Evolutionary conservation across 1,140 invertebrate species (phyloP), one percentile per base, ranked within the genome.

Genomic region (Chrysoperla carnea): DNA sequence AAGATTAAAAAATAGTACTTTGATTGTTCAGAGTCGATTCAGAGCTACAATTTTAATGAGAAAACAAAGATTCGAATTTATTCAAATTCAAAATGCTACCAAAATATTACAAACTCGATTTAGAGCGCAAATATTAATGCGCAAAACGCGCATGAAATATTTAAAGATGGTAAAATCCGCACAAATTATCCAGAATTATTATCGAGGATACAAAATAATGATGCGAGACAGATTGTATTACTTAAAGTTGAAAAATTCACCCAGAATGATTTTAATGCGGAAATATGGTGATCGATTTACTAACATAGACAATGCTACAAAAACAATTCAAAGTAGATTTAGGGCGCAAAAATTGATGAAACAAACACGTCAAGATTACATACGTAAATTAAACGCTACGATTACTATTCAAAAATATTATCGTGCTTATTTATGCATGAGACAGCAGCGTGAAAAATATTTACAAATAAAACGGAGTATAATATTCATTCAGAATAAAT

Each of bases 401-500:
- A 36, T 60, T n/a, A 44, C 50, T 1, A 52, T 67, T 36, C 65
- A 67, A 52, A 49, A 50, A 27, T 43, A 45, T 9, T 67, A 58
- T 47, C 58, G 57, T 36, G 29, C 11, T 11, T 41, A 38, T 8
- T 23, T 23, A 40, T 35, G 15, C 47, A 31, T 51, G 39, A 17
- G 42, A 8, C 23, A 28, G 8, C 38, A 6, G 44, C 58, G 60
- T 23, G 50, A 51, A 0, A 44, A 54, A 37, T 71, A 62, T 46
- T 33, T 50, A 2, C 42, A 52, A 8, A 55, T 61, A 14, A 53
- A 51, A 6, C 43, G 50, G 9, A 46, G 50, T 4, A 50, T 62
- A 1, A 52, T 66, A 13, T 56, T 57, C 29, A 47, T 70, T 45
- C 69, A 72, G 49, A 64, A 52, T 46, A 39, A 65, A 57, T 43